Evolutionary conservation across 2,888 invertebrate species (phyloP), one percentile per base, ranked within the genome.

Genomic region (Diloba caeruleocephala): DNA sequence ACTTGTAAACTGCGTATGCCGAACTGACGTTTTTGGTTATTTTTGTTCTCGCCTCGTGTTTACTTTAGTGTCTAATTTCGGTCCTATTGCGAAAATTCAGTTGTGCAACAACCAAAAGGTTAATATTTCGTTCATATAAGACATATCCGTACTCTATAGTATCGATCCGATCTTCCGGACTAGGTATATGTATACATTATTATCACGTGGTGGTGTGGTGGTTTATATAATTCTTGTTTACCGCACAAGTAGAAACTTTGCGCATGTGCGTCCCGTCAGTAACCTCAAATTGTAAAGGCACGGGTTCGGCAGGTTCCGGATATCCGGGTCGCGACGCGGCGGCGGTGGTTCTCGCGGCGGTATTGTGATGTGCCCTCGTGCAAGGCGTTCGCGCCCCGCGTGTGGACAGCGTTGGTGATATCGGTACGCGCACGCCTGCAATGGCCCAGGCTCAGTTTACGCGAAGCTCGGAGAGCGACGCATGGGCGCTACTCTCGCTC

Each of bases 401-500:
- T 87, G 87, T 84, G 87, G 83, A 81, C 76, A 81, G 83, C 85
- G 83, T 85, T 89, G 90, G 87, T 90, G 90, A 90, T 88, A 85
- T 69, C 73, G 74, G 78, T 75, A 69, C 81, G 78, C 81, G 87
- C 80, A 85, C 63, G 87, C 78, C 82, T 79, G 88, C 79, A 82
- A 93, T 93, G 93, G 92, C 92, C 83, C 92, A 92, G 95, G 95
- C 96, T 91, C 94, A 95, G 92, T 95, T 95, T 92, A 94, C 95
- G 87, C 95, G 95, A 89, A 96, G 96, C 90, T 95, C 96, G 82
- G 97, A 97, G 94, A 96, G 96, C 94, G 98, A 98, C 95, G 98
- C 98, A 84, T 97, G 97, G 97, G 98, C 98, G 89, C 95, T 98
- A 82, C 95, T 98, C 84, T 96, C 98, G 85, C 95, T 98, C 70